phyloP scores from a whole-genome alignment of 2,888 invertebrate species.

The Isoperla grammatica region DNA sequence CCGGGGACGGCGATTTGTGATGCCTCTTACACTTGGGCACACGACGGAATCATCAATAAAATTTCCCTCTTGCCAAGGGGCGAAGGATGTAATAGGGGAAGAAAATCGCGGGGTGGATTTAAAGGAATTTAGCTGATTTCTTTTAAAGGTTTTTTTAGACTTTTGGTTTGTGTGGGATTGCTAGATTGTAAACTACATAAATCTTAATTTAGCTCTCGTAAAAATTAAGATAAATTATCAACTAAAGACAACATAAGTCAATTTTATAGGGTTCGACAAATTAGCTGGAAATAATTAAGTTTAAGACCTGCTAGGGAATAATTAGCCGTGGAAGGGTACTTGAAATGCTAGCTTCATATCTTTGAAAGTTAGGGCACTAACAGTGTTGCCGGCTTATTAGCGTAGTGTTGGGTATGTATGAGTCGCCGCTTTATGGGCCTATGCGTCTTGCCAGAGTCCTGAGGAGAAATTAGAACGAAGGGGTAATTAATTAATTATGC shows the following conservation, averaged over 20 bases:
- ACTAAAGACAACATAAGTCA: too few species aligned
- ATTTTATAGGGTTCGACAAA: too few species aligned
- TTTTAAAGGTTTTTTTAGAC: not conserved
- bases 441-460: conserved; percentile 21
- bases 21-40: conserved; percentile 10
- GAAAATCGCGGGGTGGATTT: conserved; percentile 19
- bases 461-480: conserved; percentile 26
- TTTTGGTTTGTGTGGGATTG: conserved; percentile 4
- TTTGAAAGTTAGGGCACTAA: too few species aligned
- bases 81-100: conserved; percentile 20
- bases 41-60: conserved; percentile 26
- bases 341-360: too few species aligned
- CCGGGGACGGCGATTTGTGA: conserved; percentile 6
- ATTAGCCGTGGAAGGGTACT: too few species aligned
- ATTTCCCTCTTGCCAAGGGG: conserved; percentile 9
- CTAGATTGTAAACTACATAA: too few species aligned
- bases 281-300: too few species aligned
- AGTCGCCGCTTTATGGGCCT: conserved; percentile 17
- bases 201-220: too few species aligned
- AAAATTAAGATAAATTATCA: too few species aligned
- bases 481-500: conserved; percentile 26
- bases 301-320: too few species aligned
- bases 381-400: not conserved
- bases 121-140: conserved; percentile 16
- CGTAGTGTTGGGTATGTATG: conserved; percentile 5